Conservation (phyloP, 2,113 vertebrate genomes). For the Merops nubicus region DNA sequence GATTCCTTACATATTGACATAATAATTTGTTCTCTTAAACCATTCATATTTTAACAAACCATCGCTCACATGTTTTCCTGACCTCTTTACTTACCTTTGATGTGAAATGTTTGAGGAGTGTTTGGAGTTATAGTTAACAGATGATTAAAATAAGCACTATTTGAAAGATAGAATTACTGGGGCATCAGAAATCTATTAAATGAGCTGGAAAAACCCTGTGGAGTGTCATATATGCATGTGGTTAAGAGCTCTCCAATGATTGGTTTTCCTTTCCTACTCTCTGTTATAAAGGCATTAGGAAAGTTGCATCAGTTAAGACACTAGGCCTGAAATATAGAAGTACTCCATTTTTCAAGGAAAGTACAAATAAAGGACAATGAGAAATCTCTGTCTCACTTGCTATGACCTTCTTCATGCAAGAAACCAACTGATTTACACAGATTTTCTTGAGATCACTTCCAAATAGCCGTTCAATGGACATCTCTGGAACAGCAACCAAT, state of each 20-base stretch:
- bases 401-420: not conserved
- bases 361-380: not conserved
- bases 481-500: not conserved
- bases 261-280: not conserved
- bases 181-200: conserved; percentile 3
- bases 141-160: not conserved
- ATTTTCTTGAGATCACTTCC: not conserved
- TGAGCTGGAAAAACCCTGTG: not conserved
- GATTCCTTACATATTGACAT: not conserved
- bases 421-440: not conserved
- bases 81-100: not conserved
- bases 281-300: not conserved
- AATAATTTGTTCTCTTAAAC: not conserved
- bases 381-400: not conserved
- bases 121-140: not conserved
- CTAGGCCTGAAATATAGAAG: not conserved
- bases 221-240: not conserved
- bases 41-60: not conserved
- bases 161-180: not conserved
- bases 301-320: conserved; percentile 2
- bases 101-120: not conserved
- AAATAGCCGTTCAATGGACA: not conserved
- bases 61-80: not conserved
- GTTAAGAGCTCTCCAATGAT: not conserved
- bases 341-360: conserved; percentile 3